phyloP scores from a whole-genome alignment of 2,888 invertebrate species.

The Epistrophe grossulariae region DNA sequence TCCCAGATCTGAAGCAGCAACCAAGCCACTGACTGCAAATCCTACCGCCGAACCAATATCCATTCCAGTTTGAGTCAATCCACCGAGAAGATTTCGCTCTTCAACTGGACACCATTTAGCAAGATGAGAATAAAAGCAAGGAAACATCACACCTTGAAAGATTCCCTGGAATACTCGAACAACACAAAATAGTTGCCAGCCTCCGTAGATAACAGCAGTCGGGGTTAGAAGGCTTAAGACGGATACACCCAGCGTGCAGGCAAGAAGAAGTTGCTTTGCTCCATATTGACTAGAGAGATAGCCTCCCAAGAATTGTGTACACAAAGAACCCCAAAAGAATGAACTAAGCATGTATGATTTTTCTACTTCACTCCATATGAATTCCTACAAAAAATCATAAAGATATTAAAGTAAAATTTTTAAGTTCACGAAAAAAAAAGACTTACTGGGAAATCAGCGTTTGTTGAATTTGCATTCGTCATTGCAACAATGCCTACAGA shows the following conservation, averaged over 20 bases:
- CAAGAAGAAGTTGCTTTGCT: constrained; percentile 86
- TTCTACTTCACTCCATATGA: constrained; percentile 84
- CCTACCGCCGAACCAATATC: constrained; percentile 91
- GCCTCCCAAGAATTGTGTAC: constrained; percentile 86
- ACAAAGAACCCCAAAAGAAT: constrained; percentile 87
- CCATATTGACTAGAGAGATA: constrained; percentile 89
- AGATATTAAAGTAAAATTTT: not conserved
- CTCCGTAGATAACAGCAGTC: constrained; percentile 86
- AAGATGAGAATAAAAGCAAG: constrained; percentile 86
- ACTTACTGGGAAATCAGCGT: constrained; percentile 83
- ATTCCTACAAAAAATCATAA: constrained; percentile 79
- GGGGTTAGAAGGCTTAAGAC: constrained; percentile 88
- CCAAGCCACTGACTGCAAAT: constrained; percentile 87
- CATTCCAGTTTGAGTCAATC: constrained; percentile 88
- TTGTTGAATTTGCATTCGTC: constrained; percentile 84
- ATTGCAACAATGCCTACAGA: constrained; percentile 90
- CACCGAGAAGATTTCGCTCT: constrained; percentile 88
- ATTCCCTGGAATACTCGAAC: constrained; percentile 87
- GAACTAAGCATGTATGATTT: constrained; percentile 86
- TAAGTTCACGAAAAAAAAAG: not conserved
- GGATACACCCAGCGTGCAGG: constrained; percentile 86
- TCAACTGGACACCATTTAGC: constrained; percentile 88
- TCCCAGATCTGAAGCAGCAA: constrained; percentile 87
- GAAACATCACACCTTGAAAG: constrained; percentile 87
- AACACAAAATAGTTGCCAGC: constrained; percentile 85